A percentile compares a stretch with the other conserved stretches of the same genome.
phyloP scores from a whole-genome alignment of 2,888 invertebrate species.

The Nephrocerus scutellatus region DNA sequence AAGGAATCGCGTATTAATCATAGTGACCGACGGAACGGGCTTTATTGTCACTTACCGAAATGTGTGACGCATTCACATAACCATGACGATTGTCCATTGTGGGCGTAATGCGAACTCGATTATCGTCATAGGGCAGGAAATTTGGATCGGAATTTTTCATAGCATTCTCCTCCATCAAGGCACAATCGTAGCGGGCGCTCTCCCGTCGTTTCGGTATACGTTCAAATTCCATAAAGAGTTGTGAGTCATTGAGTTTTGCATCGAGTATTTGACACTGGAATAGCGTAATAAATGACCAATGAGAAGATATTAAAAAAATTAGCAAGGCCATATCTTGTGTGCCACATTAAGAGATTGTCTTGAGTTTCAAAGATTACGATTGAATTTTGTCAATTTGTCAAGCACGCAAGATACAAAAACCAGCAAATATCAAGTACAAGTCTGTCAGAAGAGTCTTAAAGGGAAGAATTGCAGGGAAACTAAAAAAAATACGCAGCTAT shows the following conservation, averaged over 20 bases:
- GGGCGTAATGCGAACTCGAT: slow-evolving; percentile 75
- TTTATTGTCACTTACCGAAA: slow-evolving; percentile 68
- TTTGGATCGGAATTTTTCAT: slow-evolving; percentile 50
- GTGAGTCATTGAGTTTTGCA: slow-evolving; percentile 63
- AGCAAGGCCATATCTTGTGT: background rate
- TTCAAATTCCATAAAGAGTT: slow-evolving; percentile 78
- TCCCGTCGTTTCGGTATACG: slow-evolving; percentile 69
- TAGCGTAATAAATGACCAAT: background rate
- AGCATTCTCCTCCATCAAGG: slow-evolving; percentile 63
- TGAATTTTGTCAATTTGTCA: no score
- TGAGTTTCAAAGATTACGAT: no score
- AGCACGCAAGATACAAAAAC: no score
- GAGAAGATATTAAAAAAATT: background rate
- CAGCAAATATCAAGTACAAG: no score
- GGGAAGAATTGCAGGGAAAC: no score
- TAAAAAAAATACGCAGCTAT: no score
- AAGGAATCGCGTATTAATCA: no score
- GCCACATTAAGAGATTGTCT: no score
- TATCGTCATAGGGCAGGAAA: slow-evolving; percentile 82
- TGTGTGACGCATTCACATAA: slow-evolving; percentile 88
- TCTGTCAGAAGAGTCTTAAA: no score
- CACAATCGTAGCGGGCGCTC: slow-evolving; percentile 64
- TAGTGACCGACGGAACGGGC: no score
- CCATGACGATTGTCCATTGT: slow-evolving; percentile 76
- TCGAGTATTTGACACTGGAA: slow-evolving; percentile 59